Evolutionary conservation across 2,888 invertebrate genomes (phyloP).

Genomic region (Orchestes rusci): DNA sequence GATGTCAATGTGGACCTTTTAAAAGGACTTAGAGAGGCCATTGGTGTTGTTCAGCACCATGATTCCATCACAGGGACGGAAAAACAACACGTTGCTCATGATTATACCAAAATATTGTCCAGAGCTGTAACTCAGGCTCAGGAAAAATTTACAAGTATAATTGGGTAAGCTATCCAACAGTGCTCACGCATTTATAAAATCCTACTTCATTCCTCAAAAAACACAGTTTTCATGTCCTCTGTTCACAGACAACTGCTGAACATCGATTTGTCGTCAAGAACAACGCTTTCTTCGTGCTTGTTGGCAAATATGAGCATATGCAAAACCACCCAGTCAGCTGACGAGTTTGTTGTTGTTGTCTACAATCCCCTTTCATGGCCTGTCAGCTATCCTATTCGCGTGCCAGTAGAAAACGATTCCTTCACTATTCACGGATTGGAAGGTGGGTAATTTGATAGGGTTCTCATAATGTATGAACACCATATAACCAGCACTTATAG

Average conservation of each 20-base stretch:
- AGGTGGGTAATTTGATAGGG: constrained; percentile 45
- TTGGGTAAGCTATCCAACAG: constrained; percentile 13
- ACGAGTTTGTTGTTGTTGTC: constrained; percentile 55
- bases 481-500: neutral
- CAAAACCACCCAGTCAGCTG: constrained; percentile 50
- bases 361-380: constrained; percentile 72
- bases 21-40: constrained; percentile 58
- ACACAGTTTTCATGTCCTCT: neutral
- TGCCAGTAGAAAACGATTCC: constrained; percentile 52
- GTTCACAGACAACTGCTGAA: constrained; percentile 3
- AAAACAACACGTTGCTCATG: constrained; percentile 74
- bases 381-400: constrained; percentile 50
- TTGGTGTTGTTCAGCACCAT: constrained; percentile 84
- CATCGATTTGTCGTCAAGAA: constrained; percentile 7
- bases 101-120: constrained; percentile 74
- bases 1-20: constrained; percentile 46
- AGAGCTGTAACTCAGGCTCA: constrained; percentile 51
- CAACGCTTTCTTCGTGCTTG: constrained; percentile 45
- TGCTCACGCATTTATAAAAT: too few relatives aligned
- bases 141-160: constrained; percentile 7
- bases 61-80: constrained; percentile 82
- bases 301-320: constrained; percentile 74
- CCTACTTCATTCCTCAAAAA: too few relatives aligned
- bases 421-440: constrained; percentile 57
- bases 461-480: neutral